Percentiles rank a stretch among this genome's conserved stretches.
Evolutionary conservation across 2,888 invertebrate genomes (phyloP).

Genomic region (Drosophila mulleri): DNA sequence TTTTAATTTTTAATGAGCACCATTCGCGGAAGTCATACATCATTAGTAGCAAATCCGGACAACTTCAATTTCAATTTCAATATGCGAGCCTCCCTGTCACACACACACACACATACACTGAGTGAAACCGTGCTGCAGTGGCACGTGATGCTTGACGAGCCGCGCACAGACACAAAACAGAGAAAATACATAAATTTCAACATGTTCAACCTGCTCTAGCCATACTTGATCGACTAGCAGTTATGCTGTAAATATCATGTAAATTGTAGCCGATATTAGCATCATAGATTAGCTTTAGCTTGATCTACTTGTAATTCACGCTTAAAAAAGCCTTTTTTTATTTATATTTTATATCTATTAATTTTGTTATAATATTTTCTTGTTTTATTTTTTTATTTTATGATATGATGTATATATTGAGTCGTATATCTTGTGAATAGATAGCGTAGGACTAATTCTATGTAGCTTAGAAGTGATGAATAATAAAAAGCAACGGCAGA

Average conservation of each 20-base stretch:
- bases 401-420: too few relatives aligned
- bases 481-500: too few relatives aligned
- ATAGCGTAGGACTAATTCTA: too few relatives aligned
- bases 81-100: slow-evolving; percentile 14
- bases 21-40: slow-evolving; percentile 74
- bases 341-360: too few relatives aligned
- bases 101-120: neutral
- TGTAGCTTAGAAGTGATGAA: too few relatives aligned
- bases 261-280: too few relatives aligned
- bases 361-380: too few relatives aligned
- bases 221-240: neutral
- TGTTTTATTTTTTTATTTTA: too few relatives aligned
- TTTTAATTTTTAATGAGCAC: slow-evolving; percentile 77
- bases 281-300: too few relatives aligned
- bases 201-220: neutral
- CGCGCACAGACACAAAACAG: slow-evolving; percentile 7
- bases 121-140: slow-evolving; percentile 18
- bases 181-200: slow-evolving; percentile 69
- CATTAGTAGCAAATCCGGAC: slow-evolving; percentile 76
- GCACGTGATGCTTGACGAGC: slow-evolving; percentile 49
- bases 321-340: too few relatives aligned
- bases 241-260: neutral
- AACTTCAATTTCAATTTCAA: slow-evolving; percentile 60
- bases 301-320: too few relatives aligned
- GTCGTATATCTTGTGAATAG: too few relatives aligned